A percentile compares a stretch with the other conserved stretches of the same genome.
These are phyloP conservation scores for Dynastes tityus DNA, from an alignment of 2,888 invertebrate genomes.

Conservation along the genomic window DNA sequence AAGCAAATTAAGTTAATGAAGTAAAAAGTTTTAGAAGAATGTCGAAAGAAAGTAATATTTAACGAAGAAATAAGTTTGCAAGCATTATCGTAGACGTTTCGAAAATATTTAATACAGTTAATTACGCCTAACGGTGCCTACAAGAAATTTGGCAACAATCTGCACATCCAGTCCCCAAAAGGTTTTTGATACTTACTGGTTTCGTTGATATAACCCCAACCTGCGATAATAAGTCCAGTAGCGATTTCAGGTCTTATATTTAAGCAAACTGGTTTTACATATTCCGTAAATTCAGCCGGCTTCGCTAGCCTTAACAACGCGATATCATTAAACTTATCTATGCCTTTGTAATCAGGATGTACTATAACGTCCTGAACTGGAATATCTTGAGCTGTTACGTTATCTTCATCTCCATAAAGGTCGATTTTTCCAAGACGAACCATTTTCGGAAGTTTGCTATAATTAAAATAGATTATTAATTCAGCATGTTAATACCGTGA, in stretches of 20 bases:
- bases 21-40: too few species aligned
- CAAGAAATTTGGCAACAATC: too few species aligned
- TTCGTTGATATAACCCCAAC: slow-evolving; percentile 68
- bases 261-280: slow-evolving; percentile 71
- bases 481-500: too few species aligned
- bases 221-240: slow-evolving; percentile 65
- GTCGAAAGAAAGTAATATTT: too few species aligned
- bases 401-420: slow-evolving; percentile 59
- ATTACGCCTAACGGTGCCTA: too few species aligned
- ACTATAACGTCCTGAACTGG: slow-evolving; percentile 62
- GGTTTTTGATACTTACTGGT: neutral
- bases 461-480: neutral
- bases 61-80: too few species aligned
- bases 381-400: slow-evolving; percentile 60
- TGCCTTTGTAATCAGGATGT: slow-evolving; percentile 66
- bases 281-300: slow-evolving; percentile 60
- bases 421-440: slow-evolving; percentile 65
- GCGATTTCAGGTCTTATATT: slow-evolving; percentile 64
- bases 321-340: slow-evolving; percentile 68
- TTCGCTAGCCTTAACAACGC: slow-evolving; percentile 66
- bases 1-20: too few species aligned
- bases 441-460: slow-evolving; percentile 47
- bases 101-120: too few species aligned
- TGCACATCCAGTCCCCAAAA: too few species aligned
- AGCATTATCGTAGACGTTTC: too few species aligned